Conservation (phyloP, 2,797 vertebrate species). For the Taeniopygia guttata region DNA sequence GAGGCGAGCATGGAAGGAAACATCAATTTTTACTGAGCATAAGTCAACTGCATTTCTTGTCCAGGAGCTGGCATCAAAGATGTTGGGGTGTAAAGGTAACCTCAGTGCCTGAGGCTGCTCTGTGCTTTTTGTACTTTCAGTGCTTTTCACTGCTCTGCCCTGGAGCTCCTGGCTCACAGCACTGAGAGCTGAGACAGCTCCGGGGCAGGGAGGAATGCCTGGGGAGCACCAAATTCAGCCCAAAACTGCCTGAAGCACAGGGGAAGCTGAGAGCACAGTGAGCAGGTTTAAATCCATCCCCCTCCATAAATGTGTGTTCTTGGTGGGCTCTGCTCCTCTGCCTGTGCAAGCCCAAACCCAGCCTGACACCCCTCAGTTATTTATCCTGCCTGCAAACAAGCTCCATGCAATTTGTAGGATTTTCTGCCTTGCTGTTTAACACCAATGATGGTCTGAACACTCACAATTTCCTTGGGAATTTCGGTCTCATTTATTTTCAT, state of each 20-base stretch:
- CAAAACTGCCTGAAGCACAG: not conserved
- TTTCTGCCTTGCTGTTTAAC: not conserved
- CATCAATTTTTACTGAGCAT: not conserved
- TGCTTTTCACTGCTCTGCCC: not conserved
- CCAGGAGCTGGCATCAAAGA: not conserved
- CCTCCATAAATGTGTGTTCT: rapidly evolving
- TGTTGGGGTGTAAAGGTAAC: not conserved
- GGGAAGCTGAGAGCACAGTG: not conserved
- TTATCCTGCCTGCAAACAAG: not conserved
- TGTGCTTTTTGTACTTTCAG: not conserved
- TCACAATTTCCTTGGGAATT: not conserved
- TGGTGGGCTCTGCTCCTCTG: not conserved
- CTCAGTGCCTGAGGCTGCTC: not conserved
- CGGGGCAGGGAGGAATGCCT: not conserved
- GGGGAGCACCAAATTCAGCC: not conserved
- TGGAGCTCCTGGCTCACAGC: not conserved
- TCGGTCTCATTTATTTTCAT: not conserved
- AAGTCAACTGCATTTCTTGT: not conserved
- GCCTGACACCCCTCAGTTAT: not conserved
- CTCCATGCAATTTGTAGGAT: not conserved
- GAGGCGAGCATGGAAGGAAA: not conserved
- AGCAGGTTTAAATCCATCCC: not conserved
- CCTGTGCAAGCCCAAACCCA: not conserved
- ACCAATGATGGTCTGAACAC: not conserved
- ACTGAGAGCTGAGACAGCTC: not conserved